Base-by-base conservation (phyloP, 2,888 invertebrate species). In the Brenthis daphne region DNA sequence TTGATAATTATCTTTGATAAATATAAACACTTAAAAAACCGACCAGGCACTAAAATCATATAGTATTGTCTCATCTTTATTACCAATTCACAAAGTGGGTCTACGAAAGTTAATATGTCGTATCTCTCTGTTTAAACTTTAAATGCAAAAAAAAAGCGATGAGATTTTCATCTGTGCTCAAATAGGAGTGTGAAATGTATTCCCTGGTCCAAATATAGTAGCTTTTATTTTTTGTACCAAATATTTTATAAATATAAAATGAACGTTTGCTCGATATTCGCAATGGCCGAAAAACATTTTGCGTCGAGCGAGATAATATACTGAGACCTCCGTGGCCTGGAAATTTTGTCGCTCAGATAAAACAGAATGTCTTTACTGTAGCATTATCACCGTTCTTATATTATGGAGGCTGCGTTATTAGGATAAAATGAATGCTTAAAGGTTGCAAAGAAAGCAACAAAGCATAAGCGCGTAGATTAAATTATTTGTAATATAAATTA, bases 281-380 rank as follows among this genome's bases (percentile, higher is more conserved):
- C 72, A 79, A 80, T 78, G 82, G 84, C 82, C 81, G 72, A 75
- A 70, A 72, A 79, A 75, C 79, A 75, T 78, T 80, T 75, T 77
- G 78, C 80, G 75, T 80, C 79, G 80, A 82, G 84, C 70, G 77
- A 86, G 85, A 87, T 88, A 88, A 86, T 85, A 86, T 85, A 77
- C 79, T 77, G 79, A 82, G 82, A 82, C 82, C 83, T 81, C 78
- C 77, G 79, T 77, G 83, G 82, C 80, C 83, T 82, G 78, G 80
- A 82, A 83, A 82, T 84, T 86, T 81, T 77, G 79, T 77, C 79
- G 77, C 71, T 75, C 75, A 84, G 85, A 88, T 87, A 88, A 87
- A 86, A 83, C 81, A 80, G 85, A 87, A 86, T 82, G 81, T 84
- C 83, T 83, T 83, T 78, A 82, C 80, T 82, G 78, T 75, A 76